These are phyloP conservation scores for Venusia cambrica DNA, from an alignment of 2,888 invertebrate species.

Conservation along the genomic window DNA sequence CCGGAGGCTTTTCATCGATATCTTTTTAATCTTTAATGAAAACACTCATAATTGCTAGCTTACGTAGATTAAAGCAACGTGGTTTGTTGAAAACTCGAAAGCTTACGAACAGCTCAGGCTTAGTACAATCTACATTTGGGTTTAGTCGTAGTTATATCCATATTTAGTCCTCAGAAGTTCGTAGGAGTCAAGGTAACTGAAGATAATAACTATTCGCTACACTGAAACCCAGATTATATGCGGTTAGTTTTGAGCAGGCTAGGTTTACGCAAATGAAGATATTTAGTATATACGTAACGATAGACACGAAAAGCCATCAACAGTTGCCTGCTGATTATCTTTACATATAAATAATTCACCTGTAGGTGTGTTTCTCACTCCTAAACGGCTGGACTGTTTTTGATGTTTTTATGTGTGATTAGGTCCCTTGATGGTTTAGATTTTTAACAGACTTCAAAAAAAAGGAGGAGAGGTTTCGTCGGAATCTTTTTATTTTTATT, in stretches of 20 bases:
- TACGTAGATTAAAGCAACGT: conserved; percentile 7
- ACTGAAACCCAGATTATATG: conserved; percentile 9
- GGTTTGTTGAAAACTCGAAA: conserved; percentile 7
- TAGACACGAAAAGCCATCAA: conserved; percentile 10
- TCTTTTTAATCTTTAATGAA: conserved; percentile 20
- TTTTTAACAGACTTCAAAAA: no score
- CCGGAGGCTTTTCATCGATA: conserved; percentile 16
- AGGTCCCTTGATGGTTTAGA: no score
- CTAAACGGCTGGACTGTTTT: no score
- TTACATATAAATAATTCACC: no score
- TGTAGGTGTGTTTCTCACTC: no score
- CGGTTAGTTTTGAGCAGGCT: conserved; percentile 9
- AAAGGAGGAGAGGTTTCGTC: no score
- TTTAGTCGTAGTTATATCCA: no score
- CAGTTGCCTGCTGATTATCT: conserved; percentile 6
- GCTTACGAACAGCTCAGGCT: conserved; percentile 10
- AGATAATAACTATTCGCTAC: conserved; percentile 12
- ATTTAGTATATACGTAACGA: no score
- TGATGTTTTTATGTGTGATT: no score
- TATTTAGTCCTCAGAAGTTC: conserved; percentile 8
- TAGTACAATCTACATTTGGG: conserved; percentile 7
- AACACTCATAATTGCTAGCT: conserved; percentile 14
- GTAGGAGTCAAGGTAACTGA: conserved; percentile 8
- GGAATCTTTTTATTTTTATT: no score
- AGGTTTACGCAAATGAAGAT: conserved; percentile 13